phyloP scores from a whole-genome alignment of 1,140 invertebrate genomes.

The Drosophila takahashii region DNA sequence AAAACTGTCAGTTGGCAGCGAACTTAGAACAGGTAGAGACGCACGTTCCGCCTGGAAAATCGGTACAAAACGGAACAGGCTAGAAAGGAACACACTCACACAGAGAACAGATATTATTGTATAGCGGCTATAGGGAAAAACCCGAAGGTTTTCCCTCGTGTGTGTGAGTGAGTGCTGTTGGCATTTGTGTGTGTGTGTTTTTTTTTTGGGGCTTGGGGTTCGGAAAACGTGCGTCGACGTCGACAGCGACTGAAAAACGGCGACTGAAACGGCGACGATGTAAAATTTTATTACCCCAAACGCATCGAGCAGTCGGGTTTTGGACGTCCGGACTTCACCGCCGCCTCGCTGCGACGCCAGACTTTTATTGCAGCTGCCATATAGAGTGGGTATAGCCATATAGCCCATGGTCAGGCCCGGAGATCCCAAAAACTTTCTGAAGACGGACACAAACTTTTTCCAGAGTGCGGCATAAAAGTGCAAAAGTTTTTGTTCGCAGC shows the following conservation, averaged over 20 bases:
- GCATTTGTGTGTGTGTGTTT: neutral
- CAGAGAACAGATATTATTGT: neutral
- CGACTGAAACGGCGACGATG: conserved; percentile 49
- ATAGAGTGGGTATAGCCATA: conserved; percentile 11
- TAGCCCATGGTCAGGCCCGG: conserved; percentile 7
- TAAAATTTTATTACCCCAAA: conserved; percentile 84
- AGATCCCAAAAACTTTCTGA: conserved; percentile 21
- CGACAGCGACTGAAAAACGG: conserved; percentile 24
- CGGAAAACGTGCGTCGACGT: conserved; percentile 32
- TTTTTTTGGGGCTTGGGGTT: neutral
- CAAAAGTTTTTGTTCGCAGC: conserved; percentile 54
- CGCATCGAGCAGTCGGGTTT: conserved; percentile 81
- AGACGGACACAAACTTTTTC: conserved; percentile 25
- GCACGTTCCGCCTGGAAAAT: conserved; percentile 69
- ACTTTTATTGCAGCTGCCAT: conserved; percentile 51
- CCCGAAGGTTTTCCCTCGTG: neutral
- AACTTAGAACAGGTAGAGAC: conserved; percentile 85
- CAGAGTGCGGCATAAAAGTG: conserved; percentile 19
- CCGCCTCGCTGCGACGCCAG: conserved; percentile 60
- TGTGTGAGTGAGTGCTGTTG: no score
- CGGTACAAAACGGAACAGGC: conserved; percentile 29
- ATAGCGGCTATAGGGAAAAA: neutral
- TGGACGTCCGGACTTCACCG: conserved; percentile 80
- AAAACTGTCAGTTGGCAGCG: conserved; percentile 85
- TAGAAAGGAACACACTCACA: conserved; percentile 15